Conservation (phyloP, 2,113 vertebrate genomes). For the Sarotherodon lohbergeri region DNA sequence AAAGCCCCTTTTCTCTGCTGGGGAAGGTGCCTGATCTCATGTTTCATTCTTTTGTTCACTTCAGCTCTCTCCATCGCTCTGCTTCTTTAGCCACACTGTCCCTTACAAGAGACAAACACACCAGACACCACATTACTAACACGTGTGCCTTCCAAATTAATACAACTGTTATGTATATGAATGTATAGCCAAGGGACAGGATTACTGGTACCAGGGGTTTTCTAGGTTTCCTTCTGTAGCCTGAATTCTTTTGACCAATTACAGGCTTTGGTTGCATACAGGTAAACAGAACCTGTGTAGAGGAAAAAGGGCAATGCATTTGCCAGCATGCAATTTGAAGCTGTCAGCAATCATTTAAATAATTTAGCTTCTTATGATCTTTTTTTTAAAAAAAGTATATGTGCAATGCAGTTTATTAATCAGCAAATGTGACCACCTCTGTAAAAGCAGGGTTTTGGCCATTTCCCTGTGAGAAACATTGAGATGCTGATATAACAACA, state of each 20-base stretch:
- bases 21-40: not conserved
- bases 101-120: not conserved
- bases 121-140: not conserved
- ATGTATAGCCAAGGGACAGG: not conserved
- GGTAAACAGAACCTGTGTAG: not conserved
- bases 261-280: not conserved
- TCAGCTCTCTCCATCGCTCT: not conserved
- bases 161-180: not conserved
- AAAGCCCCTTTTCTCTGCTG: slow-evolving; percentile 7
- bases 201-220: not conserved
- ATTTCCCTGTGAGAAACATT: fast-evolving
- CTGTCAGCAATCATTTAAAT: not conserved
- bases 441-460: not conserved
- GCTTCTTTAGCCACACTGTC: not conserved
- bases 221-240: not conserved
- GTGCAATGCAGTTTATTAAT: not conserved
- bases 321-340: fast-evolving
- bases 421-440: not conserved
- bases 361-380: not conserved
- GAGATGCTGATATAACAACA: fast-evolving
- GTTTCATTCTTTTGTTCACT: not conserved
- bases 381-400: not conserved
- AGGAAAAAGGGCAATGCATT: not conserved
- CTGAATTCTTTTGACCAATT: not conserved
- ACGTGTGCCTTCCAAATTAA: not conserved